Conservation (phyloP, 2,888 invertebrate species). For the Drosophila barbarae region DNA sequence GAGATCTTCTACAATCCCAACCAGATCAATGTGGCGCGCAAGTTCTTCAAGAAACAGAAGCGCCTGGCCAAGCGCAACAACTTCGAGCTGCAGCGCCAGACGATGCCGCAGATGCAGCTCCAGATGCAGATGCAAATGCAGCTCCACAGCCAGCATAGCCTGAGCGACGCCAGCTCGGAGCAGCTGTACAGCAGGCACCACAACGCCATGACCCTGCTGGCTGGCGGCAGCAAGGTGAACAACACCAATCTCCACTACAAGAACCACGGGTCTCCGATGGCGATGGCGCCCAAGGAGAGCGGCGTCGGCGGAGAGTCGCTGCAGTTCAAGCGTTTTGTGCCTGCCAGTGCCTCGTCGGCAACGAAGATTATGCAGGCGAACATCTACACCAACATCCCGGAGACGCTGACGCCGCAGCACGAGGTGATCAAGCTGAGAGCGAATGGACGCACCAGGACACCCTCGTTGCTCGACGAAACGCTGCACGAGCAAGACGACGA, state of each 20-base stretch:
- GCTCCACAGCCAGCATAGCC: constrained; percentile 77
- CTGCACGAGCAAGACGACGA: constrained; percentile 77
- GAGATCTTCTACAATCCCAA: constrained; percentile 95
- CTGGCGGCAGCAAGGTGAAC: constrained; percentile 88
- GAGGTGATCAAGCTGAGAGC: constrained; percentile 80
- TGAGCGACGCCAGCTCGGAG: constrained; percentile 82
- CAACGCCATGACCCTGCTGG: constrained; percentile 81
- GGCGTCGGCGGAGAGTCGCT: constrained; percentile 41
- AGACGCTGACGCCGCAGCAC: constrained; percentile 83
- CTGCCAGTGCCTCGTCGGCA: constrained; percentile 38
- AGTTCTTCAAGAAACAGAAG: constrained; percentile 93
- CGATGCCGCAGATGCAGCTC: constrained; percentile 79
- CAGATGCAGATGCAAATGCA: constrained; percentile 67
- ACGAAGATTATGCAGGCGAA: constrained; percentile 80
- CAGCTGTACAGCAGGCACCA: constrained; percentile 77
- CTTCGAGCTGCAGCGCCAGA: constrained; percentile 81
- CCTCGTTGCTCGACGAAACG: constrained; percentile 70
- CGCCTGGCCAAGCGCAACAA: constrained; percentile 87
- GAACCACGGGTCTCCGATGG: constrained; percentile 28
- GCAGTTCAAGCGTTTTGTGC: constrained; percentile 75
- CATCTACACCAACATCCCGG: constrained; percentile 84
- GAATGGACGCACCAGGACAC: constrained; percentile 41
- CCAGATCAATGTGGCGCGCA: constrained; percentile 95
- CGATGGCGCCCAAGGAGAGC: constrained; percentile 5
- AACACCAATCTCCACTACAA: constrained; percentile 87